Percentiles rank a stretch among this genome's conserved stretches.
Evolutionary conservation across 2,797 vertebrate species (phyloP).

Genomic region (Furcifer pardalis): DNA sequence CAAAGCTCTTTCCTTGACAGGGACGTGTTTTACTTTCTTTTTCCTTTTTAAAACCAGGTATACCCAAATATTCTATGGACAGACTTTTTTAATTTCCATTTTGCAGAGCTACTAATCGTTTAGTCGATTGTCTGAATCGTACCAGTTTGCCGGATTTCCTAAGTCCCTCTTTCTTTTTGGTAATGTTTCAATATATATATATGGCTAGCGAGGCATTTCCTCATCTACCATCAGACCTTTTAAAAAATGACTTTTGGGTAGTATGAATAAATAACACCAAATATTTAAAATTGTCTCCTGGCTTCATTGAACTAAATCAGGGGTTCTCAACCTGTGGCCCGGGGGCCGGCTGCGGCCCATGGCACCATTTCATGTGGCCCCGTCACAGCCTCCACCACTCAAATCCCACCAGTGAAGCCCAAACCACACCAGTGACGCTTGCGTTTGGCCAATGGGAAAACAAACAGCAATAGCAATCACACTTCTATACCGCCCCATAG

Average conservation of each 20-base stretch:
- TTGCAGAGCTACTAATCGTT: constrained; percentile 29
- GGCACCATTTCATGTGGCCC: too few relatives aligned
- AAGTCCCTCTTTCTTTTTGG: background rate
- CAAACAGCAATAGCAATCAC: too few relatives aligned
- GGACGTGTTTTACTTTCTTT: background rate
- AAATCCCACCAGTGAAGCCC: too few relatives aligned
- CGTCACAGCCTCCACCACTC: too few relatives aligned
- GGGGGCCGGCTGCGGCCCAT: too few relatives aligned
- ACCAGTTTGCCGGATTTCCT: too few relatives aligned
- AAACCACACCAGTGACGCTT: too few relatives aligned
- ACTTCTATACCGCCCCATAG: too few relatives aligned
- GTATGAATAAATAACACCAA: constrained; percentile 24
- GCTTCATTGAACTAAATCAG: background rate
- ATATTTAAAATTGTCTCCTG: constrained; percentile 25
- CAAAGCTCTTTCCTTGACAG: background rate
- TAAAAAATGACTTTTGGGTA: constrained; percentile 15
- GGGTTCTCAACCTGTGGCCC: too few relatives aligned
- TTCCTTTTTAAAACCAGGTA: background rate
- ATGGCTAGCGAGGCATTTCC: constrained; percentile 13
- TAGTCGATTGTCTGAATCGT: background rate
- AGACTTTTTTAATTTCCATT: background rate
- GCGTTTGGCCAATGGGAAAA: too few relatives aligned
- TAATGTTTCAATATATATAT: constrained; percentile 11
- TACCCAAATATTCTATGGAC: background rate
- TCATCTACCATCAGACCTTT: background rate